Evolutionary conservation across 1,140 invertebrate species (phyloP).

Genomic region (Stenopsyche tienmushanensis): DNA sequence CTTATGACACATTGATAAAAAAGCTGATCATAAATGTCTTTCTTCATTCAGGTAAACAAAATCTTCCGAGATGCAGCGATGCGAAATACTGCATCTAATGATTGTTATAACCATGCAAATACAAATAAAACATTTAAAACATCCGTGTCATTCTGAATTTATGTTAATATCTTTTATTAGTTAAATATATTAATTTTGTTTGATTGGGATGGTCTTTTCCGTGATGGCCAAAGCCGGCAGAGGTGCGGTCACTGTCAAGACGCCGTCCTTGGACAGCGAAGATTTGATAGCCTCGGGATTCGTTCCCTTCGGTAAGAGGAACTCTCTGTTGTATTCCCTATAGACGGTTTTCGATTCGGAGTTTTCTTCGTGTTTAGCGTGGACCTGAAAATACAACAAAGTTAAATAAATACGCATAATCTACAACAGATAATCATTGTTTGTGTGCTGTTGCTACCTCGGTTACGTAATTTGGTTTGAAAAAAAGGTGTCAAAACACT

Average conservation of each 20-base stretch:
- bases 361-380: slow-evolving; percentile 95
- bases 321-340: slow-evolving; percentile 94
- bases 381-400: slow-evolving; percentile 68
- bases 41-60: slow-evolving; percentile 7
- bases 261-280: slow-evolving; percentile 87
- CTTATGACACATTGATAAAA: slow-evolving; percentile 18
- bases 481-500: slow-evolving; percentile 1
- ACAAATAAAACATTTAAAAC: slow-evolving; percentile 18
- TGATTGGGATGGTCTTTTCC: slow-evolving; percentile 56
- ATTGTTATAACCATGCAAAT: slow-evolving; percentile 16
- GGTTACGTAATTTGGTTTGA: slow-evolving; percentile 3
- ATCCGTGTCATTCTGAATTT: slow-evolving; percentile 22
- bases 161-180: slow-evolving; percentile 19
- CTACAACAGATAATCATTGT: slow-evolving; percentile 4
- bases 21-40: slow-evolving; percentile 18
- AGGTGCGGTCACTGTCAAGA: slow-evolving; percentile 91
- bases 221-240: slow-evolving; percentile 71
- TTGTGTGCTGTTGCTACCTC: neutral
- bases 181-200: slow-evolving; percentile 45
- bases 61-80: neutral
- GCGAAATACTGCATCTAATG: slow-evolving; percentile 10
- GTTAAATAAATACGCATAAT: slow-evolving; percentile 14
- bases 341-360: slow-evolving; percentile 91
- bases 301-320: slow-evolving; percentile 89
- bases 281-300: slow-evolving; percentile 91